Percentiles rank a stretch among this genome's conserved stretches.
Evolutionary conservation across 2,113 vertebrate species (phyloP).

Genomic region (Rhea pennata): DNA sequence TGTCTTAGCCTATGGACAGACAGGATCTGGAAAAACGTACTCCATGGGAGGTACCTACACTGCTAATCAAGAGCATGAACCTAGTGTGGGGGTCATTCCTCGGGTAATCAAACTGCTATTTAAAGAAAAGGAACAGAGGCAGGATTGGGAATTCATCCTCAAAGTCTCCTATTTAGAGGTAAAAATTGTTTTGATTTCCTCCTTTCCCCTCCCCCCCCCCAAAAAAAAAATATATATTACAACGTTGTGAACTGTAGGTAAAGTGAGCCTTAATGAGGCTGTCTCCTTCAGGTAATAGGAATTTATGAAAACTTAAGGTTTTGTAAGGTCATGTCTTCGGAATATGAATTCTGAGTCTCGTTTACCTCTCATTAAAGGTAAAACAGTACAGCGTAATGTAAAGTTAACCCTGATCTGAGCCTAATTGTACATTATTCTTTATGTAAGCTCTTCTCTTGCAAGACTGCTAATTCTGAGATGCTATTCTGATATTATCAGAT

Average conservation of each 20-base stretch:
- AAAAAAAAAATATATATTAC: background rate
- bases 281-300: background rate
- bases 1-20: slow-evolving; percentile 94
- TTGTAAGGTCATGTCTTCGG: background rate
- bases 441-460: fast-evolving
- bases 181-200: background rate
- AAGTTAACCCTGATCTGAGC: background rate
- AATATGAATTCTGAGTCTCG: background rate
- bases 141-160: slow-evolving; percentile 83
- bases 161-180: slow-evolving; percentile 95
- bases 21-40: slow-evolving; percentile 94
- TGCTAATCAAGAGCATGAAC: slow-evolving; percentile 87
- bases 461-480: background rate
- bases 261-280: background rate
- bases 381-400: background rate
- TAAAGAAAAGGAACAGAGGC: slow-evolving; percentile 80
- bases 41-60: slow-evolving; percentile 97
- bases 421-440: fast-evolving
- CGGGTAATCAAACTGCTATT: slow-evolving; percentile 89
- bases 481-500: slow-evolving; percentile 78
- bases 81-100: slow-evolving; percentile 91
- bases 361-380: background rate
- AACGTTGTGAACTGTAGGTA: background rate
- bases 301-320: background rate
- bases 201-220: too few species aligned